A percentile compares a stretch with the other conserved stretches of the same genome.
phyloP scores from a whole-genome alignment of 2,797 vertebrate species.

The Catamblyrhynchus diadema region DNA sequence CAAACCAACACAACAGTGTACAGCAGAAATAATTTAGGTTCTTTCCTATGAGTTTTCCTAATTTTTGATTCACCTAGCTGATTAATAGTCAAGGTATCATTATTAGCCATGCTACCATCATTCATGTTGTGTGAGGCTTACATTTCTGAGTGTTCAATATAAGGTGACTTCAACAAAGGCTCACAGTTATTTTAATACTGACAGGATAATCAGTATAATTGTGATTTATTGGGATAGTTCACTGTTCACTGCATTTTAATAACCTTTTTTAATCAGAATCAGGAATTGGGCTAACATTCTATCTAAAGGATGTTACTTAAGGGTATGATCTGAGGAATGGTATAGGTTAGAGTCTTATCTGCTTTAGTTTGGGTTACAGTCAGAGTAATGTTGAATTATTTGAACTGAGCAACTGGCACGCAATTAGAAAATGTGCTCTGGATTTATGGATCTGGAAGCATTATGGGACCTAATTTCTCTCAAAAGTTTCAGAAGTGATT shows the following conservation, averaged over 20 bases:
- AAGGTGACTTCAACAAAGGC: background rate
- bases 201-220: background rate
- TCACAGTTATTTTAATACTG: conserved; percentile 6
- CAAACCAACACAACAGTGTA: background rate
- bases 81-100: background rate
- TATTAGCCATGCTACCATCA: background rate
- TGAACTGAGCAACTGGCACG: background rate
- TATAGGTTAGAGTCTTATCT: background rate
- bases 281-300: background rate
- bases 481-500: background rate
- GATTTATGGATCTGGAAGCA: background rate
- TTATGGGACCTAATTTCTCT: background rate
- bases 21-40: background rate
- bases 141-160: background rate
- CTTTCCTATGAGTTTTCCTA: background rate
- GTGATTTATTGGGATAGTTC: conserved; percentile 5
- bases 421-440: background rate
- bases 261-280: background rate
- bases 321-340: background rate
- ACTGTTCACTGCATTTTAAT: background rate
- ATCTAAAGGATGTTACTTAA: background rate
- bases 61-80: background rate
- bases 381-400: background rate
- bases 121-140: background rate
- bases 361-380: background rate